Percentiles rank a stretch among this genome's conserved stretches.
phyloP scores from a whole-genome alignment of 2,113 vertebrate species.

The Cebus imitator region DNA sequence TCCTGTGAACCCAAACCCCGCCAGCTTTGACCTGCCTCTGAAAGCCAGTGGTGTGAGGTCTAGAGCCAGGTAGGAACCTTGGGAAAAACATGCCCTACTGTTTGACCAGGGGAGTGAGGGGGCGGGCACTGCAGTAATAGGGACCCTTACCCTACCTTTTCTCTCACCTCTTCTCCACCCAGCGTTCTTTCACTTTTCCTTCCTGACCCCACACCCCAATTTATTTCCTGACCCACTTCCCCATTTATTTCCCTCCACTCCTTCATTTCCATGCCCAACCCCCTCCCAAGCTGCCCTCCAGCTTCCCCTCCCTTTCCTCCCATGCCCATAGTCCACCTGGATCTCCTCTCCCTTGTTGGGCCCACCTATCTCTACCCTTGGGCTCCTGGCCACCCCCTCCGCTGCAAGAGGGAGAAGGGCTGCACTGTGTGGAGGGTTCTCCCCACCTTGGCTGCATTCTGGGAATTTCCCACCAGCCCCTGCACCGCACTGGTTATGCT shows the following conservation, averaged over 20 bases:
- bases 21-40: not conserved
- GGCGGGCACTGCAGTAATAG: not conserved
- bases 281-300: not conserved
- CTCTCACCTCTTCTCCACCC: not conserved
- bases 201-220: not conserved
- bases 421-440: too few species aligned
- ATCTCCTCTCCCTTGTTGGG: not conserved
- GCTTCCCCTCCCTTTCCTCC: not conserved
- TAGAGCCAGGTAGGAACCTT: accelerated
- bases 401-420: not conserved
- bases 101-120: not conserved
- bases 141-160: not conserved
- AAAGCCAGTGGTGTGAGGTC: not conserved
- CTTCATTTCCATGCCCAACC: not conserved
- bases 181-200: too few species aligned
- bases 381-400: too few species aligned
- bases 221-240: not conserved
- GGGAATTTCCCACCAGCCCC: not conserved
- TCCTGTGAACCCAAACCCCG: not conserved
- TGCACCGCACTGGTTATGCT: not conserved
- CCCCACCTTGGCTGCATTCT: not conserved
- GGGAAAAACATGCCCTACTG: too few species aligned
- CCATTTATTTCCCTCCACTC: not conserved
- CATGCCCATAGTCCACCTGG: not conserved
- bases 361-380: not conserved